Evolutionary conservation across 2,113 vertebrate genomes (phyloP).

Genomic region (Sylvilagus bachmani): DNA sequence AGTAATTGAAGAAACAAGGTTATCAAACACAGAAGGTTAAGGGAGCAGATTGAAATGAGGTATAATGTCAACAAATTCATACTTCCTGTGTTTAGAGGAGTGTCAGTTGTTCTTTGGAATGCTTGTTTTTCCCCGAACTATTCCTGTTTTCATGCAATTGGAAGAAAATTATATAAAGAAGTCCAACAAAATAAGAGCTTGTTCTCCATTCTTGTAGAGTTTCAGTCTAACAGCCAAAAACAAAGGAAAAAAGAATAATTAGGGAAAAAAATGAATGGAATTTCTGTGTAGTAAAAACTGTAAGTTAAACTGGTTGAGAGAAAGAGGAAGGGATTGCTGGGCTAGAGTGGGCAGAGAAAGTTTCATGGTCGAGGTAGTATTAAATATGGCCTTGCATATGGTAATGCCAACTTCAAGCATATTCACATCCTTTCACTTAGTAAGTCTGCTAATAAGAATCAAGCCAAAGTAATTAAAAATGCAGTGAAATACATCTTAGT

Average conservation of each 20-base stretch:
- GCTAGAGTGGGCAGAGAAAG: not conserved
- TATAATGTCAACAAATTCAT: conserved; percentile 67
- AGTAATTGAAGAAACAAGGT: conserved; percentile 62
- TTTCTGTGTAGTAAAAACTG: not conserved
- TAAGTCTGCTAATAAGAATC: conserved; percentile 23
- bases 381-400: conserved; percentile 39
- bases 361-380: not conserved
- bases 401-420: conserved; percentile 22
- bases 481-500: not conserved
- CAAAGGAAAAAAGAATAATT: not conserved
- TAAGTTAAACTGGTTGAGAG: not conserved
- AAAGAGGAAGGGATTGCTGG: not conserved
- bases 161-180: conserved; percentile 33
- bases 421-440: not conserved
- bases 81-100: conserved; percentile 48
- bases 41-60: conserved; percentile 40
- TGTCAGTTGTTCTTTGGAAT: conserved; percentile 61
- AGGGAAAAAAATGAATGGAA: conserved; percentile 4
- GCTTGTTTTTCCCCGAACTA: conserved; percentile 50
- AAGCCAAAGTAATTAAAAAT: conserved; percentile 40
- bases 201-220: not conserved
- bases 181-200: conserved; percentile 16
- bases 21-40: conserved; percentile 73
- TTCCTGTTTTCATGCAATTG: not conserved
- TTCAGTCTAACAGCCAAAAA: not conserved